Evolutionary conservation across 2,888 invertebrate species (phyloP), one percentile per base, ranked within the genome.

Genomic region (Cabera pusaria): DNA sequence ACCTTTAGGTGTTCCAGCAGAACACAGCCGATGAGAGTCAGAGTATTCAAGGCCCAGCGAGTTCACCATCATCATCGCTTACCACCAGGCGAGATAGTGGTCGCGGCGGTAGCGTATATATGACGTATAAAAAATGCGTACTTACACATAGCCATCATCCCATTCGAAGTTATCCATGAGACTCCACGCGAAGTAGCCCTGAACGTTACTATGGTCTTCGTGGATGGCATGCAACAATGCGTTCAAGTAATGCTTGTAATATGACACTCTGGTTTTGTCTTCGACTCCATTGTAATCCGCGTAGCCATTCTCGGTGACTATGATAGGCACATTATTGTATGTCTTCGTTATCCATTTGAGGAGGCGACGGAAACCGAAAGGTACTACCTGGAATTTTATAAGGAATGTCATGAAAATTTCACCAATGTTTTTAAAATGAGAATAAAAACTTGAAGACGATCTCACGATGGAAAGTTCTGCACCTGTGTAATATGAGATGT

Each of bases 151-250:
- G 32, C 96, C 96, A 36, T 90, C 90, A 39, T 91, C 90, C 96
- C 96, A 96, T 76, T 96, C 96, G 70, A 94, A 95, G 67, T 95
- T 95, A 67, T 97, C 96, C 92, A 96, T 92, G 26, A 96, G 76
- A 62, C 94, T 94, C 95, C 96, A 96, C 3, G 93, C 93, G 38
- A 94, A 92, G 74, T 96, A 97, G 0, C 93, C 94, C 9, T 80
- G 77, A 1, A 94, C 90, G 52, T 92, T 92, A 52, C 91, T 92
- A 1, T 90, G 89, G 68, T 93, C 93, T 50, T 91, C 90, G 20
- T 88, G 74, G 1, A 93, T 72, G 1, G 88, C 83, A 45, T 89
- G 81, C 11, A 90, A 68, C 3, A 90, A 46, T 0, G 88, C 83
- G 44, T 86, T 85, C 47, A 90, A 51, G 49, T 90, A 90, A 35